Percentiles rank a stretch among this genome's conserved stretches.
Conservation (phyloP, 1,140 invertebrate genomes). For the Parasteatoda tepidariorum region DNA sequence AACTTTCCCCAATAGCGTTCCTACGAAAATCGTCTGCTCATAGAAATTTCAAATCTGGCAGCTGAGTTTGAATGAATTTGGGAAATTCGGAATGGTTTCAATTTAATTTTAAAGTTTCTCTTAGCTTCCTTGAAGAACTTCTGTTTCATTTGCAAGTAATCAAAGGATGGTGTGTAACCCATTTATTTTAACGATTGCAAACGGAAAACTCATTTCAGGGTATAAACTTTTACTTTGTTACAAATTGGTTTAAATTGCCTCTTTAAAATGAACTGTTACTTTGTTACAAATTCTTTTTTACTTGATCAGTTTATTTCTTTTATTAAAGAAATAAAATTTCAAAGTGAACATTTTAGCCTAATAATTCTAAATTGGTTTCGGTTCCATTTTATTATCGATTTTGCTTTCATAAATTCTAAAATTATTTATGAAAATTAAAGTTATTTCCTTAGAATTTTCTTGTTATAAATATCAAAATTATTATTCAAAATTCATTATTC, state of each 20-base stretch:
- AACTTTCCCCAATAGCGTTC: constrained; percentile 33
- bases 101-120: constrained; percentile 2
- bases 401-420: neutral
- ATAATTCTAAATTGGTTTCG: neutral
- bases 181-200: constrained; percentile 26
- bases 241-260: neutral
- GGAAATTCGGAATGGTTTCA: neutral
- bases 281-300: constrained; percentile 9
- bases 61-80: neutral
- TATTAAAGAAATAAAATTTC: neutral
- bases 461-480: neutral
- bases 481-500: neutral
- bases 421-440: neutral
- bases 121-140: neutral
- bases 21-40: constrained; percentile 13
- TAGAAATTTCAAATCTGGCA: neutral
- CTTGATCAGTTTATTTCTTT: neutral
- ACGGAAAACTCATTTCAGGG: too few species aligned
- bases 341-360: neutral
- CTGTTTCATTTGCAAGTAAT: constrained; percentile 17
- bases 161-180: neutral
- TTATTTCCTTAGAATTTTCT: neutral
- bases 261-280: constrained; percentile 2
- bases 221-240: too few species aligned
- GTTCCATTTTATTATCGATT: neutral